These are phyloP conservation scores for Epistrophe eligans DNA, from an alignment of 2,888 invertebrate species.

Conservation along the genomic window DNA sequence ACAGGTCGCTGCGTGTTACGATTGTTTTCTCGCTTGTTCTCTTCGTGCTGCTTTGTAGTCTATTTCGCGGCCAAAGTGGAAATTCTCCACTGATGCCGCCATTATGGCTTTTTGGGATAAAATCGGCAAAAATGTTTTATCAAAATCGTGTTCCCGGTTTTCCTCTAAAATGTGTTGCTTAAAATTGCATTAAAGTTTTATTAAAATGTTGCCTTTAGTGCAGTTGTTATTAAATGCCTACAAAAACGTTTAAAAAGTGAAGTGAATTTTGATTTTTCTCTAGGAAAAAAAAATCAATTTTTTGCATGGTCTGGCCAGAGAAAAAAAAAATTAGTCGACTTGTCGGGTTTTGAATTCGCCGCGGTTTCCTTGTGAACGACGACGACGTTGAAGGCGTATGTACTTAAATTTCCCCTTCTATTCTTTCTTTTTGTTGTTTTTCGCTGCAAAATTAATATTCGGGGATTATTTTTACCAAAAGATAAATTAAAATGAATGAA, in stretches of 20 bases:
- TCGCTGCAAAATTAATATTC: constrained; percentile 42
- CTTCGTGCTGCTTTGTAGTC: constrained; percentile 75
- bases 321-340: constrained; percentile 59
- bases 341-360: constrained; percentile 80
- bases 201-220: constrained; percentile 41
- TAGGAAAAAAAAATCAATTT: constrained; percentile 69
- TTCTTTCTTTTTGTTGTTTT: constrained; percentile 43
- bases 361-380: constrained; percentile 79
- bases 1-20: constrained; percentile 71
- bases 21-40: constrained; percentile 71
- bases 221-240: not conserved
- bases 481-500: constrained; percentile 39
- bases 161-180: constrained; percentile 16
- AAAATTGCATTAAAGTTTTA: constrained; percentile 52
- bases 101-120: constrained; percentile 90
- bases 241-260: constrained; percentile 30
- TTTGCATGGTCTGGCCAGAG: constrained; percentile 65
- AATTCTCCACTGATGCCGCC: constrained; percentile 86
- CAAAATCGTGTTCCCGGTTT: constrained; percentile 63
- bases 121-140: constrained; percentile 80
- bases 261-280: constrained; percentile 69
- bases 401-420: constrained; percentile 77
- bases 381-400: constrained; percentile 76
- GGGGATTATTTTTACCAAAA: constrained; percentile 53
- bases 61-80: constrained; percentile 75